Conservation (phyloP, 1,140 invertebrate genomes). For the Dolichoris vasculosae region DNA sequence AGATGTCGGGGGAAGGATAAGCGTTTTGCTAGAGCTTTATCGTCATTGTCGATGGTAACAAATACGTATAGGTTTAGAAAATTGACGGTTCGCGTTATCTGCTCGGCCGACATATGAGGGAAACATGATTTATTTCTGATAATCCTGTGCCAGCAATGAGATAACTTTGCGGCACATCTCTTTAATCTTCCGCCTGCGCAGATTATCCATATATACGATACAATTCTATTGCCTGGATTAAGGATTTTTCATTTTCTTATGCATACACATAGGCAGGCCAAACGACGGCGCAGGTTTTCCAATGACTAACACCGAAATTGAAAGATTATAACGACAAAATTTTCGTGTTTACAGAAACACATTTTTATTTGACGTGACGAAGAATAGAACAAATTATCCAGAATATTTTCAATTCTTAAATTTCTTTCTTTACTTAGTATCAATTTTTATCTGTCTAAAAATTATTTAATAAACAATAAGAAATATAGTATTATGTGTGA, state of each 20-base stretch:
- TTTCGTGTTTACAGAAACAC: neutral
- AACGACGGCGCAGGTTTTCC: neutral
- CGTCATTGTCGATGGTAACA: neutral
- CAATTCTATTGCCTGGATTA: conserved; percentile 69
- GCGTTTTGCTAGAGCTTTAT: neutral
- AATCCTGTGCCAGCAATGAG: conserved; percentile 67
- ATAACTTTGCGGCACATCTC: conserved; percentile 69
- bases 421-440: neutral
- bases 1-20: neutral
- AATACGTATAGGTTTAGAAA: neutral
- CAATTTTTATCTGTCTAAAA: no score
- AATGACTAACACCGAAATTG: neutral
- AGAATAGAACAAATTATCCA: neutral
- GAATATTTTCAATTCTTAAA: neutral
- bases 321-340: neutral
- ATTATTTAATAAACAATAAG: no score
- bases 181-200: conserved; percentile 68
- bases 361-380: neutral
- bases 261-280: neutral
- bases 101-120: conserved; percentile 57
- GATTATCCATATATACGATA: conserved; percentile 61
- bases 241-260: conserved; percentile 62
- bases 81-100: conserved; percentile 2
- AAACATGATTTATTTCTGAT: conserved; percentile 74
- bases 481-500: no score